Evolutionary conservation across 2,888 invertebrate species (phyloP).

Genomic region (Drosophila macrospina): DNA sequence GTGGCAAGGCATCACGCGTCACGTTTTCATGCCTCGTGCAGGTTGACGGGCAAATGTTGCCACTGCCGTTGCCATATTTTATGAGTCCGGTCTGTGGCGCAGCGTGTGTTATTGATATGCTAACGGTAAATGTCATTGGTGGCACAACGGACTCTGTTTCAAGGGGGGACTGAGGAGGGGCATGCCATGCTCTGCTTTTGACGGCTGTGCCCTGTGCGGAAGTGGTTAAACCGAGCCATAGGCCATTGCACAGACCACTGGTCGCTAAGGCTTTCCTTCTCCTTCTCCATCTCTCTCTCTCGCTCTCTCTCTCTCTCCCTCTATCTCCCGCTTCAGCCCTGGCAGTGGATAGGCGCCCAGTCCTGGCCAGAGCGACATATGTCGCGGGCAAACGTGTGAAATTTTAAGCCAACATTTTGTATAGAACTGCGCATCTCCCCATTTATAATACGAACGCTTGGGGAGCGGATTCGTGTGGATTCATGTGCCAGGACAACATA

Average conservation of each 20-base stretch:
- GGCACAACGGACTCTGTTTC: conserved; percentile 5
- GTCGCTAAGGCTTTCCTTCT: not conserved
- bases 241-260: conserved; percentile 17
- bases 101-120: conserved; percentile 81
- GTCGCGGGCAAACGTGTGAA: conserved; percentile 77
- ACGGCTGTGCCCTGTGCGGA: conserved; percentile 67
- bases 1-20: conserved; percentile 55
- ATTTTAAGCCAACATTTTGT: conserved; percentile 67
- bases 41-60: conserved; percentile 68
- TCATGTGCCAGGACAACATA: conserved; percentile 55
- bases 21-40: conserved; percentile 30
- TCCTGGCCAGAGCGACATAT: conserved; percentile 54
- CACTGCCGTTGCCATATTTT: conserved; percentile 77
- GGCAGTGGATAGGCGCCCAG: not conserved
- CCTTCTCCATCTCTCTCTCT: not conserved
- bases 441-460: conserved; percentile 51
- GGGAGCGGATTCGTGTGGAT: not conserved
- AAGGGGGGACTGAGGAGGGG: not conserved
- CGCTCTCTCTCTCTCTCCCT: not conserved
- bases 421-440: conserved; percentile 32
- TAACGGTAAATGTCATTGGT: conserved; percentile 71
- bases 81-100: conserved; percentile 68
- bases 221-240: conserved; percentile 64
- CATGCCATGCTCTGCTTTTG: conserved; percentile 60
- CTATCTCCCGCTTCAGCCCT: conserved; percentile 1